phyloP scores from a whole-genome alignment of 2,113 vertebrate species.

The Anthoscopus minutus region DNA sequence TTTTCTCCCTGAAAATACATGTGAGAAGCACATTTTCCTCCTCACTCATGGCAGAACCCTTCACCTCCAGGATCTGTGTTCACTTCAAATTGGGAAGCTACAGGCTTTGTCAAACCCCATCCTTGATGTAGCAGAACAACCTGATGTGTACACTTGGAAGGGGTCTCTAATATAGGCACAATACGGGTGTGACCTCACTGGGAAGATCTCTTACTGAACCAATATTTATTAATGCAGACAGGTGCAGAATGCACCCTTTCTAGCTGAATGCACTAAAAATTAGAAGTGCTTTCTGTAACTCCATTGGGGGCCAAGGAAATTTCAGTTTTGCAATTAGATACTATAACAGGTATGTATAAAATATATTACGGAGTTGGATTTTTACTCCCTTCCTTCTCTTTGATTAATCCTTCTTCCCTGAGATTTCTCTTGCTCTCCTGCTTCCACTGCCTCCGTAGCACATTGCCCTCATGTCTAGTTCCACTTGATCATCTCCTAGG shows the following conservation, averaged over 20 bases:
- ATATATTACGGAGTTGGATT: background rate
- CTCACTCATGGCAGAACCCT: background rate
- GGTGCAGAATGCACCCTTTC: conserved; percentile 6
- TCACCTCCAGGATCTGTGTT: background rate
- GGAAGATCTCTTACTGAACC: background rate
- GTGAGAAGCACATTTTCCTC: fast-evolving
- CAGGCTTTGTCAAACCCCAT: background rate
- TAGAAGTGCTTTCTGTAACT: background rate
- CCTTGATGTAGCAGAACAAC: background rate
- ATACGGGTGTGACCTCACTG: background rate
- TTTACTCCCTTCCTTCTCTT: background rate
- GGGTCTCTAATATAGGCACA: background rate
- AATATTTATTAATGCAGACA: conserved; percentile 27
- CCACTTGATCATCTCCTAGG: background rate
- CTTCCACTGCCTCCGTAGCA: background rate
- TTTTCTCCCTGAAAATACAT: background rate
- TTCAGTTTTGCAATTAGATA: conserved; percentile 26
- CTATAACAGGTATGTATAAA: background rate
- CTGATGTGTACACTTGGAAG: background rate
- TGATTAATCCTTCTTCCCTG: background rate
- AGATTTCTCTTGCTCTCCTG: background rate
- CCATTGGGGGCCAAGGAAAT: background rate
- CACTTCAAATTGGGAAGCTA: background rate
- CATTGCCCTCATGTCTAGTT: background rate
- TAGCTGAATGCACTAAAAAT: conserved; percentile 10